Base-by-base conservation (phyloP, 2,113 vertebrate genomes). In the Passer montanus region DNA sequence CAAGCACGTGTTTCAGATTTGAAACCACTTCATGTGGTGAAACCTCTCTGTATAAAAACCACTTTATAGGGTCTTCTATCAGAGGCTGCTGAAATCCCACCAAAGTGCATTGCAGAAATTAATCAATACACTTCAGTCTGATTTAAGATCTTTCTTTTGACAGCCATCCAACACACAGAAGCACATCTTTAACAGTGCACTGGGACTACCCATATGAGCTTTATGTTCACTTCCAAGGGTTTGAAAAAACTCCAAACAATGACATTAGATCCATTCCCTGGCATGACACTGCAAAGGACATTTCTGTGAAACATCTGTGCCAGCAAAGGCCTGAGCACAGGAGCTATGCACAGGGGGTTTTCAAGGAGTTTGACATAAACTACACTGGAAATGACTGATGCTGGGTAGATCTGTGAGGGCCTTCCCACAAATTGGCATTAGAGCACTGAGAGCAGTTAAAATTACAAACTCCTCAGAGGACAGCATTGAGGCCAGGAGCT, bases 381-480 rank as follows among this genome's bases (percentile, higher is more conserved):
- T 18, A 8, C 44, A 24, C 0, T 10, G 31, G 43, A 47, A 79
- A 84, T 13, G 2, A 43, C 35, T 30, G n/a, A 62, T 2, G 0
- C 13, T 39, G 30, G 46, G 6, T 24, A 77, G 26, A 26, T 31
- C 49, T 20, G 13, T 21, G 6, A 89, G 24, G 43, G 13, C 13
- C 8, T 62, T 33, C 58, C 66, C 63, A 58, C 37, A 68, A 50
- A 35, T 15, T 74, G 27, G 17, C 50, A 19, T 7, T n/a, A 84
- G 31, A 69, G 49, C 1, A 9, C n/a, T 55, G n/a, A n/a, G n/a
- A n/a, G n/a, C n/a, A 22, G n/a, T 1, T 35, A 12, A 69, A 46
- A 24, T 43, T 23, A 56, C 31, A 68, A 37, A 60, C 49, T 16
- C 46, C 8, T 5, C 66, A 64, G 28, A 80, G 1, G 1, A 37